These are phyloP conservation scores for Smithornis capensis DNA, from an alignment of 2,113 vertebrate genomes.

Conservation along the genomic window DNA sequence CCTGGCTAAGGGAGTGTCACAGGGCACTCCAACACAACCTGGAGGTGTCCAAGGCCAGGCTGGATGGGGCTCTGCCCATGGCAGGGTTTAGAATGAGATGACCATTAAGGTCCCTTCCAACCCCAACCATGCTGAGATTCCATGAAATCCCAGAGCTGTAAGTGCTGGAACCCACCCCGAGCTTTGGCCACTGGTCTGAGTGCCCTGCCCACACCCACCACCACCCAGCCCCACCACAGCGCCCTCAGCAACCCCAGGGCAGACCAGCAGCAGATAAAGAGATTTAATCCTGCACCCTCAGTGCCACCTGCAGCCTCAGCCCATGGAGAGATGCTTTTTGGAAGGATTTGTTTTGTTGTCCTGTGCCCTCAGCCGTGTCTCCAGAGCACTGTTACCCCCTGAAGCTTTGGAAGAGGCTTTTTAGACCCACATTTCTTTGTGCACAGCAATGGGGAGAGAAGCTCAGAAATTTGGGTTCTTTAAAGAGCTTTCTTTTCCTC, in stretches of 20 bases:
- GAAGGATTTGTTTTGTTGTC: background rate
- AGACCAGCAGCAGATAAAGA: background rate
- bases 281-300: background rate
- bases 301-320: background rate
- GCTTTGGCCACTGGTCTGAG: background rate
- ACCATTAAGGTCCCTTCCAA: background rate
- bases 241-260: background rate
- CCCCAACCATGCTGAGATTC: background rate
- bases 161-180: background rate
- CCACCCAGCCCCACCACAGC: background rate
- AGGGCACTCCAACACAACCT: background rate
- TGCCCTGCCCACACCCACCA: background rate
- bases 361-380: background rate
- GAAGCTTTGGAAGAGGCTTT: background rate
- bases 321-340: background rate
- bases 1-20: background rate
- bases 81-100: background rate
- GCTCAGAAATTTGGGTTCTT: background rate
- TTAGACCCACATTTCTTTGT: background rate
- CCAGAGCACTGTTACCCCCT: background rate
- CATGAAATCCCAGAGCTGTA: background rate
- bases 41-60: rapidly evolving
- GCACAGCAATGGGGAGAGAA: background rate
- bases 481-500: background rate
- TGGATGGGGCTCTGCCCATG: background rate